Percentiles rank a stretch among this genome's conserved stretches.
These are phyloP conservation scores for Halocynthia roretzi DNA, from an alignment of 23 tunicate genomes.

Conservation along the genomic window DNA sequence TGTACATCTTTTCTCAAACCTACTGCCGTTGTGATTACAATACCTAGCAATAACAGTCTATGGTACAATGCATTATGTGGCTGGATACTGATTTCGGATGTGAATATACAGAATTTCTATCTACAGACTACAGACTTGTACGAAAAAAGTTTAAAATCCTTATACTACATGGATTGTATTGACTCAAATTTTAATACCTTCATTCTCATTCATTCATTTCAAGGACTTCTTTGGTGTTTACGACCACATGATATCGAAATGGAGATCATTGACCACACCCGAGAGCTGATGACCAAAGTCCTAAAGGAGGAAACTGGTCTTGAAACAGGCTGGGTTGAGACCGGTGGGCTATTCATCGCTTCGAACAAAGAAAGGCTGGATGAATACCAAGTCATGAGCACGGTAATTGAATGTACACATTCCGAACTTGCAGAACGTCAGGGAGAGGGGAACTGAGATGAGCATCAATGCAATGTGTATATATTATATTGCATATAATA, in stretches of 20 bases:
- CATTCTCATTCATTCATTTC: not conserved
- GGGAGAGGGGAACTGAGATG: too few species aligned
- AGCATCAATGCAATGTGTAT: too few species aligned
- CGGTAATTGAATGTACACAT: conserved; percentile 21
- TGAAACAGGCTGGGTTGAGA: conserved; percentile 82
- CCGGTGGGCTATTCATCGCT: conserved; percentile 80
- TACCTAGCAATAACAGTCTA: not conserved
- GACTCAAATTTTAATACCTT: too few species aligned
- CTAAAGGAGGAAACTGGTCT: conserved; percentile 52
- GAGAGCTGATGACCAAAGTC: conserved; percentile 67
- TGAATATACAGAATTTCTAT: too few species aligned
- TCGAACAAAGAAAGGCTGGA: conserved; percentile 55
- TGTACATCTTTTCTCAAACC: not conserved
- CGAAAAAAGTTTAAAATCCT: too few species aligned
- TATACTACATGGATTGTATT: too few species aligned
- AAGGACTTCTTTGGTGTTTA: conserved; percentile 72
- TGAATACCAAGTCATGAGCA: conserved; percentile 66
- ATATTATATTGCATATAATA: too few species aligned
- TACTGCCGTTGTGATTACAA: not conserved
- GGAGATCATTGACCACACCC: conserved; percentile 48
- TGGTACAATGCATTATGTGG: not conserved
- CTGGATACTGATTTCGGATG: not conserved
- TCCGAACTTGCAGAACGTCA: not conserved
- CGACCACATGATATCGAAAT: conserved; percentile 45
- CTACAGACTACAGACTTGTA: too few species aligned